A percentile compares a stretch with the other conserved stretches of the same genome.
Evolutionary conservation across 2,113 vertebrate genomes (phyloP).

Genomic region (Ammodytes dubius): DNA sequence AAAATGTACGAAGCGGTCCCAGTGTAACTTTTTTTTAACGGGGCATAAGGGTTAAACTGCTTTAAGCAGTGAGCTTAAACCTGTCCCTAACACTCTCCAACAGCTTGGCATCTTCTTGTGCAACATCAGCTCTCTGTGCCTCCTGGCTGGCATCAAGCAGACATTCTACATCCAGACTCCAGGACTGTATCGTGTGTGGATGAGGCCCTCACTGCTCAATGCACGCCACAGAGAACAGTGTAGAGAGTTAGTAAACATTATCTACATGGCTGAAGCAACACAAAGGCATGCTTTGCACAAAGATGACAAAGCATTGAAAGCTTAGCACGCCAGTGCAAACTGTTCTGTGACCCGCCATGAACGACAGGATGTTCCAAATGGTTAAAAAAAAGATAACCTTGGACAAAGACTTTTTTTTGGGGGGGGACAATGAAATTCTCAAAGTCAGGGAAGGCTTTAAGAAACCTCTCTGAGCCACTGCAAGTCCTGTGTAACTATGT

Average conservation of each 20-base stretch:
- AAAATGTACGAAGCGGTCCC: too few relatives aligned
- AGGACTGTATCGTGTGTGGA: background rate
- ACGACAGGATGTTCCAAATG: background rate
- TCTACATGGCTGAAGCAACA: slow-evolving; percentile 70
- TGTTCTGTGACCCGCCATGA: slow-evolving; percentile 25
- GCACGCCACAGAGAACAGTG: slow-evolving; percentile 12
- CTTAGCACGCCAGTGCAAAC: slow-evolving; percentile 45
- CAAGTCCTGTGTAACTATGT: background rate
- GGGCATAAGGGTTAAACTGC: too few relatives aligned
- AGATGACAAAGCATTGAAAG: slow-evolving; percentile 56
- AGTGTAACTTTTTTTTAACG: too few relatives aligned
- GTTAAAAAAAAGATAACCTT: too few relatives aligned
- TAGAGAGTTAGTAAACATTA: slow-evolving; percentile 55
- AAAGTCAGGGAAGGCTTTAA: background rate
- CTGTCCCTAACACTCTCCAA: background rate
- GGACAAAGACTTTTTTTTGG: background rate
- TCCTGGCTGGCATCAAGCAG: background rate
- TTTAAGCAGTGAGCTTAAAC: background rate
- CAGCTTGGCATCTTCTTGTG: background rate
- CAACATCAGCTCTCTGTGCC: background rate
- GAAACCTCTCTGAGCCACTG: background rate
- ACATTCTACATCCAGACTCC: background rate
- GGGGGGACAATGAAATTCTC: too few relatives aligned
- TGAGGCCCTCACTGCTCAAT: slow-evolving; percentile 20
- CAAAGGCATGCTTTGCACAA: slow-evolving; percentile 62